These are phyloP conservation scores for Rhorus exstirpatorius DNA, from an alignment of 2,888 invertebrate genomes.

Conservation along the genomic window DNA sequence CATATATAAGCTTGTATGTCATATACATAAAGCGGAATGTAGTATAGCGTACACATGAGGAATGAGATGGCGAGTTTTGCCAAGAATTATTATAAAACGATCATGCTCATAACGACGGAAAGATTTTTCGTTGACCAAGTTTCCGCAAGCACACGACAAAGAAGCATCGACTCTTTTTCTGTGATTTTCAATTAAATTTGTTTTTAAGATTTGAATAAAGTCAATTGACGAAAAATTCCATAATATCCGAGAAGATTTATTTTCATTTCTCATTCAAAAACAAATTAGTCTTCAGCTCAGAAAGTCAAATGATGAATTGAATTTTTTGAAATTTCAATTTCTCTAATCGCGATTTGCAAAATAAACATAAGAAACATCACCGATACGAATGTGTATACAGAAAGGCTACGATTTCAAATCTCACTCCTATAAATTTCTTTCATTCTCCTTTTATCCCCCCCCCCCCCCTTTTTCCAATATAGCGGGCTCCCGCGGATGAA, in stretches of 20 bases:
- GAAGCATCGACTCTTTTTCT: neutral
- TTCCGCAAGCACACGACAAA: neutral
- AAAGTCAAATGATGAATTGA: neutral
- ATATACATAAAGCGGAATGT: slow-evolving; percentile 39
- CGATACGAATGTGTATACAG: slow-evolving; percentile 1
- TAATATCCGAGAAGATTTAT: no score
- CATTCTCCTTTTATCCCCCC: slow-evolving; percentile 40
- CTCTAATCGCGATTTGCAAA: neutral
- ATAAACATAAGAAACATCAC: slow-evolving; percentile 5
- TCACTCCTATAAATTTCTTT: slow-evolving; percentile 52
- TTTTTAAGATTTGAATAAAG: no score
- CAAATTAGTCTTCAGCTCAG: neutral
- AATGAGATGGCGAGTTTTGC: slow-evolving; percentile 63
- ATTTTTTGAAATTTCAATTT: neutral
- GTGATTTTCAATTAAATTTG: no score
- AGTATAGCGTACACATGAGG: slow-evolving; percentile 26
- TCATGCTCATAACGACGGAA: slow-evolving; percentile 50
- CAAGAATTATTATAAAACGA: slow-evolving; percentile 68
- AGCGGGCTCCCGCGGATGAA: slow-evolving; percentile 49
- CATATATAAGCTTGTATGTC: slow-evolving; percentile 31
- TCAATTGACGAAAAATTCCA: no score
- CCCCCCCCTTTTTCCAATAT: slow-evolving; percentile 48
- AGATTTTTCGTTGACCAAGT: slow-evolving; percentile 33
- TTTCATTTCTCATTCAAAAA: neutral
- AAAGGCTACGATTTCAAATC: slow-evolving; percentile 51